Evolutionary conservation across 2,113 vertebrate species (phyloP).

Genomic region (Anarrhichthys ocellatus): DNA sequence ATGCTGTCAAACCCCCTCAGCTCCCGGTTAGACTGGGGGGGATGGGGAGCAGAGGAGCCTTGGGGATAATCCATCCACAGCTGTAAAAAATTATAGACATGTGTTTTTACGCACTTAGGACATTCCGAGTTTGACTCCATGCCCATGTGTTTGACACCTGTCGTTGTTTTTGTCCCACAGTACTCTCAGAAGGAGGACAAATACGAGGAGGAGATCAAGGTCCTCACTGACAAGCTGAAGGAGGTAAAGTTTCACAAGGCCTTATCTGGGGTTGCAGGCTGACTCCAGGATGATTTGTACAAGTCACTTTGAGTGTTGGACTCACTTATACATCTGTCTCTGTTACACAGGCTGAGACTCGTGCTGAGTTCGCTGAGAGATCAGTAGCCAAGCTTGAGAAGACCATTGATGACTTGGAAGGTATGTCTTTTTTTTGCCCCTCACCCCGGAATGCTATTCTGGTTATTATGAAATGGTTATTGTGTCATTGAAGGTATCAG

Average conservation of each 20-base stretch:
- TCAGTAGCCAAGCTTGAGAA: conserved; percentile 99
- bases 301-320: background rate
- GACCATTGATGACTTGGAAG: conserved; percentile 99
- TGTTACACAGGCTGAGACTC: conserved; percentile 93
- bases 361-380: conserved; percentile 98
- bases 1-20: conserved; percentile 48
- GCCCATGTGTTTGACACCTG: conserved; percentile 32
- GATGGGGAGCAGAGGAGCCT: conserved; percentile 14
- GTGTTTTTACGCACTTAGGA: background rate
- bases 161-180: conserved; percentile 84
- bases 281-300: background rate
- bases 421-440: conserved; percentile 80
- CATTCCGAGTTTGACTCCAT: background rate
- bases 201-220: conserved; percentile 99
- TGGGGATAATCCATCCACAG: background rate
- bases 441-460: conserved; percentile 2
- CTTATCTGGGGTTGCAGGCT: conserved; percentile 31
- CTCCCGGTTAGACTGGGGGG: conserved; percentile 4
- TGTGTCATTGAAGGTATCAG: background rate
- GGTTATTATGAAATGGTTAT: conserved; percentile 8
- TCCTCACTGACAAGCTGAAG: conserved; percentile 99
- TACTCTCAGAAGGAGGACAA: conserved; percentile 99
- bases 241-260: conserved; percentile 86
- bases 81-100: background rate
- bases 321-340: conserved; percentile 40